phyloP scores from a whole-genome alignment of 2,888 invertebrate genomes.

The Antitype chi region DNA sequence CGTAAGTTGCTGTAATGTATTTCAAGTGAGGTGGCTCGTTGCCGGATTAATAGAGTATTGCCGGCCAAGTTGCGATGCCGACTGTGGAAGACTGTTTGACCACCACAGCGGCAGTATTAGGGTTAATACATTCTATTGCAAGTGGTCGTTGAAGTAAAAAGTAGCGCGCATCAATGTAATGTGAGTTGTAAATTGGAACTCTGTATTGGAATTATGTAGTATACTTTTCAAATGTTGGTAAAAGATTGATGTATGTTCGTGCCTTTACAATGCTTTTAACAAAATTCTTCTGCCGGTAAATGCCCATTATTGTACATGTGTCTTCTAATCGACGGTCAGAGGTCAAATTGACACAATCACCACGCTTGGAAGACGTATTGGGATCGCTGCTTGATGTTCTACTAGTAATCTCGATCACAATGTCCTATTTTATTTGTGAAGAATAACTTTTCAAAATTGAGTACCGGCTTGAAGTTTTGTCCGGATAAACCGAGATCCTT shows the following conservation, averaged over 20 bases:
- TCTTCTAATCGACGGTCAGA: background rate
- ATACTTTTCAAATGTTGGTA: background rate
- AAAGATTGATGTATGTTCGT: background rate
- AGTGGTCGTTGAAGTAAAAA: constrained; percentile 24
- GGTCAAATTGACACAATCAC: background rate
- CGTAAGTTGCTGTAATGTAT: constrained; percentile 76
- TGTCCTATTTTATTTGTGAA: background rate
- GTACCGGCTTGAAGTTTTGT: background rate
- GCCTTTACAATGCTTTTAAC: background rate
- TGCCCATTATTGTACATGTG: no score
- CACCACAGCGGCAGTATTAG: constrained; percentile 18
- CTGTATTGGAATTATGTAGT: background rate
- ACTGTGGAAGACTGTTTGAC: constrained; percentile 56
- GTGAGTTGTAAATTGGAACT: background rate
- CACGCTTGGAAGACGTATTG: no score
- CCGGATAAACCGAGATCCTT: no score
- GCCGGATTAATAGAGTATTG: constrained; percentile 73
- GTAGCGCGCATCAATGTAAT: background rate
- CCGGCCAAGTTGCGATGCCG: constrained; percentile 62
- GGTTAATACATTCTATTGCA: constrained; percentile 20
- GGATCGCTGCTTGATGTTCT: background rate
- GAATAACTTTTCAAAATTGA: no score
- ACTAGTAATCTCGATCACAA: background rate
- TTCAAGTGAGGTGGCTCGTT: constrained; percentile 73
- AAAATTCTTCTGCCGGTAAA: no score